These are phyloP conservation scores for Macrocentrus cingulum DNA, from an alignment of 1,140 invertebrate species.

Conservation along the genomic window DNA sequence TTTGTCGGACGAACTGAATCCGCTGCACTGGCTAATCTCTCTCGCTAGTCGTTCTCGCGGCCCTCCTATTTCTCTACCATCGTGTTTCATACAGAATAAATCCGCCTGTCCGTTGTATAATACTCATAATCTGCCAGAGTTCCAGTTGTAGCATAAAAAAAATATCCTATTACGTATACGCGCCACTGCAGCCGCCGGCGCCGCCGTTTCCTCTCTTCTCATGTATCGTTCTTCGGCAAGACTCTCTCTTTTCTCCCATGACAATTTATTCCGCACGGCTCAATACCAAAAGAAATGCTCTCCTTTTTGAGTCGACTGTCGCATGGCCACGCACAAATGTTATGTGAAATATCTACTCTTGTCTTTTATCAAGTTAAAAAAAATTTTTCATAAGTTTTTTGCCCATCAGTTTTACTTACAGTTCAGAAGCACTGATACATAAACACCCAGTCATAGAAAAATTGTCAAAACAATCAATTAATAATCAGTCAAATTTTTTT, in stretches of 20 bases:
- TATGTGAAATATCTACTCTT: no score
- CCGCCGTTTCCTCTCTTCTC: conserved; percentile 2
- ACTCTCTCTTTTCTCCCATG: neutral
- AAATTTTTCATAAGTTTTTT: no score
- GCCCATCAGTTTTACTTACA: no score
- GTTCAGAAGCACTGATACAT: no score
- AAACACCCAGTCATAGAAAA: no score
- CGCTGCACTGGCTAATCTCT: conserved; percentile 37
- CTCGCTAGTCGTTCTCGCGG: neutral
- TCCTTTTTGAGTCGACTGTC: no score
- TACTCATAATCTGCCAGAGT: conserved; percentile 41
- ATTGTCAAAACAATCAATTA: no score
- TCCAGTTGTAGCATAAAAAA: conserved; percentile 30
- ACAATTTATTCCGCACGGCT: conserved; percentile 1
- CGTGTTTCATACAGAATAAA: conserved; percentile 44
- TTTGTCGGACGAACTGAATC: conserved; percentile 28
- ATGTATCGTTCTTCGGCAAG: neutral
- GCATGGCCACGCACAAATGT: no score
- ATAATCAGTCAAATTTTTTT: no score
- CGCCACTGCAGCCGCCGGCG: conserved; percentile 4
- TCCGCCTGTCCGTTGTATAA: conserved; percentile 37
- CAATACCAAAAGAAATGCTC: no score
- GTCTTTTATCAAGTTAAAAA: no score
- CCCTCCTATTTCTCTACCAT: conserved; percentile 27
- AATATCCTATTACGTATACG: conserved; percentile 41